Percentiles rank a stretch among this genome's conserved stretches.
These are phyloP conservation scores for Aplocera efformata DNA, from an alignment of 2,888 invertebrate genomes.

Conservation along the genomic window DNA sequence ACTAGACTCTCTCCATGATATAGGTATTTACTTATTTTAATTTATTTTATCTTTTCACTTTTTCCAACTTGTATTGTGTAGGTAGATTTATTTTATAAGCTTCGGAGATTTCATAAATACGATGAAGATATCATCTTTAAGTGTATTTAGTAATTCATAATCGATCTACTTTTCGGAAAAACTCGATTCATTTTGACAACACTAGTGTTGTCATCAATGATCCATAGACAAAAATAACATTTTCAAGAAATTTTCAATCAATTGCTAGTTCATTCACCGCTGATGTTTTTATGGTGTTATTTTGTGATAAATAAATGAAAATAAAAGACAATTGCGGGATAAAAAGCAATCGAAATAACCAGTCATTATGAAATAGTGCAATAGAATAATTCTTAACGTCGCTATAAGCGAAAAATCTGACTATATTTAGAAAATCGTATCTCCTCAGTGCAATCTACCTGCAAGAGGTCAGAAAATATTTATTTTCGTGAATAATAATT, in stretches of 20 bases:
- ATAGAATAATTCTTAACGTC: conserved; percentile 52
- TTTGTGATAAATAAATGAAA: conserved; percentile 74
- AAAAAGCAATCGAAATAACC: conserved; percentile 53
- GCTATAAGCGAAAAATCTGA: conserved; percentile 47
- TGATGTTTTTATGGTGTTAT: conserved; percentile 78
- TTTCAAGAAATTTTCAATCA: conserved; percentile 71
- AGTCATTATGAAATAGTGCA: conserved; percentile 65
- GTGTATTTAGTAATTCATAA: too few species aligned
- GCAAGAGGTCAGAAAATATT: conserved; percentile 61
- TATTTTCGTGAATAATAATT: conserved; percentile 69
- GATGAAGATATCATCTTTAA: too few species aligned
- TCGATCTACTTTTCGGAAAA: conserved; percentile 22
- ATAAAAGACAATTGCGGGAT: conserved; percentile 63
- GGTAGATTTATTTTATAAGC: too few species aligned
- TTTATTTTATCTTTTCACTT: too few species aligned
- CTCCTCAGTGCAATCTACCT: conserved; percentile 76
- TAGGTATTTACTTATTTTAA: too few species aligned
- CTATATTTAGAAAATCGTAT: conserved; percentile 49
- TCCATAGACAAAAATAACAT: conserved; percentile 51
- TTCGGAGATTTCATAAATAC: too few species aligned
- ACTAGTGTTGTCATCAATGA: conserved; percentile 45
- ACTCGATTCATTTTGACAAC: conserved; percentile 28
- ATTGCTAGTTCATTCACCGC: conserved; percentile 80
- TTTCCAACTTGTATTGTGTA: too few species aligned
- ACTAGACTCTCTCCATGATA: too few species aligned